Evolutionary conservation across 2,888 invertebrate genomes (phyloP), one percentile per base, ranked within the genome.

Genomic region (Steinernema carpocapsae): DNA sequence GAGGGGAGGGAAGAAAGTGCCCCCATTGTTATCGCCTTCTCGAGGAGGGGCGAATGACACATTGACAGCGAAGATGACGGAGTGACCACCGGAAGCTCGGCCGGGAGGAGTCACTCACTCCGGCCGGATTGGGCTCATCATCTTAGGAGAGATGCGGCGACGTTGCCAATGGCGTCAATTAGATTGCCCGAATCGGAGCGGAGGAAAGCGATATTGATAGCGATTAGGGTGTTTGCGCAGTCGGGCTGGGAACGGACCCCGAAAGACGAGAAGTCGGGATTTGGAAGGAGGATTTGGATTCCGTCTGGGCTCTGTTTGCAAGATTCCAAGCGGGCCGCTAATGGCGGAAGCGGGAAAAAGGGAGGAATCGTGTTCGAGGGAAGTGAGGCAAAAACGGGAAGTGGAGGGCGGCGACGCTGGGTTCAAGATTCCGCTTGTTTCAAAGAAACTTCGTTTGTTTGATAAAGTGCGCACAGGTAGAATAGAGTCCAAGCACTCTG

Each of bases 101-200:
- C 51, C 51, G 51, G 51, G 51, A 6, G 14, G 4, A 26, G 56
- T 26, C 56, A 48, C 22, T 56, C 24, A 2, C 19, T 26, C 24
- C 12, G 22, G 19, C 56, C 56, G 56, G 56, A 56, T 56, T 24
- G 22, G 56, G 56, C 56, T 56, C 56, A 56, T 56, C 56, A 56
- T 56, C 56, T 56, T 22, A 26, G 22, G 56, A 56, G 48, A 17
- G 48, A 48, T 19, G 56, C 24, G 56, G 22, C 17, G 56, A 56
- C 56, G 56, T 56, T 26, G 24, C 56, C 56, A 56, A 56, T 22
- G 56, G 56, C 56, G 56, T 22, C 56, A 56, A 19, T 56, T 56
- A 56, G 56, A 56, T 56, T 22, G 56, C 24, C 12, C 3, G 24
- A 56, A 56, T 12, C 14, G 24, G 56, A 56, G 14, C 2, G 26